A percentile compares a stretch with the other conserved stretches of the same genome.
Evolutionary conservation across 1,140 invertebrate genomes (phyloP).

Genomic region (Aphidius gifuensis): DNA sequence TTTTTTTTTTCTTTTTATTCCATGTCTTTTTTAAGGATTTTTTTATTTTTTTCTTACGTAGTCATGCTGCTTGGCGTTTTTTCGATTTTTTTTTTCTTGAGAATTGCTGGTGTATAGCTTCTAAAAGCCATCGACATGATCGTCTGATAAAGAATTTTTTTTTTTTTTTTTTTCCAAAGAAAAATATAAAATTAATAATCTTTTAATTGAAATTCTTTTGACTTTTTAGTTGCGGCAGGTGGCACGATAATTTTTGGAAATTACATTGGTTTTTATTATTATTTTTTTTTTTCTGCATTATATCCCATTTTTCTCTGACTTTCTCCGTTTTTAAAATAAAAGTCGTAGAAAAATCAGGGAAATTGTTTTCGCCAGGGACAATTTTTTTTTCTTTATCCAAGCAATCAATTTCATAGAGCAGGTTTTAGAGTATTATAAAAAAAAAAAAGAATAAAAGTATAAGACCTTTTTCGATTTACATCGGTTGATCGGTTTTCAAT

Average conservation of each 20-base stretch:
- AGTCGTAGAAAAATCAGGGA: too few species aligned
- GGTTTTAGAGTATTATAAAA: background rate
- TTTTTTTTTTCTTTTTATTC: slow-evolving; percentile 8
- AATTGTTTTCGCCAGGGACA: too few species aligned
- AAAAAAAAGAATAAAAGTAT: slow-evolving; percentile 8
- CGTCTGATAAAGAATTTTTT: slow-evolving; percentile 2
- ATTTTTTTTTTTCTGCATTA: too few species aligned
- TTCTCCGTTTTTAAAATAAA: too few species aligned
- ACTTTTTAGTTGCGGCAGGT: too few species aligned
- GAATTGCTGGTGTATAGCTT: background rate
- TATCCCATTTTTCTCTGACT: too few species aligned
- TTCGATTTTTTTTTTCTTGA: background rate
- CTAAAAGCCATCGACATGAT: background rate
- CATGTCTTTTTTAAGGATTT: background rate
- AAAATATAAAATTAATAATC: background rate
- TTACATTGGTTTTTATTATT: too few species aligned
- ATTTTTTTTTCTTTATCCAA: background rate
- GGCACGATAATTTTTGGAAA: too few species aligned
- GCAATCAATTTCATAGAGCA: slow-evolving; percentile 19
- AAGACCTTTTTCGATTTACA: slow-evolving; percentile 32
- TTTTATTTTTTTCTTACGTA: slow-evolving; percentile 11
- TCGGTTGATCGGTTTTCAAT: slow-evolving; percentile 32
- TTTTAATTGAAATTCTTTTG: too few species aligned
- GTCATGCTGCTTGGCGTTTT: slow-evolving; percentile 18
- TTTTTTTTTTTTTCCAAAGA: background rate